Conservation (phyloP, 2,888 invertebrate species). For the Protophormia terraenovae region DNA sequence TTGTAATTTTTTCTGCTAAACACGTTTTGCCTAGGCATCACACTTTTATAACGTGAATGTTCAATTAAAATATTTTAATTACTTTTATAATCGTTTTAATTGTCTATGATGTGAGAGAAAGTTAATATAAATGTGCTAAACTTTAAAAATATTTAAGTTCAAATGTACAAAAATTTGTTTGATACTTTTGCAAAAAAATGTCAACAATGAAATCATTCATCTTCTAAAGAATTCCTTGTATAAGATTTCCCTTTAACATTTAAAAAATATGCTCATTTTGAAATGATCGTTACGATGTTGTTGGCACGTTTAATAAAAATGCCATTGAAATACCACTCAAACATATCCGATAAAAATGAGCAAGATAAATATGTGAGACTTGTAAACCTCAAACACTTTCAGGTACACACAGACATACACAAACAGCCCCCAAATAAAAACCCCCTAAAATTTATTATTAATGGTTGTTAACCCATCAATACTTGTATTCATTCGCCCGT, state of each 20-base stretch:
- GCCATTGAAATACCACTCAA: not conserved
- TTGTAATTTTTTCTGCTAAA: too few species aligned
- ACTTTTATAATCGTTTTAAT: not conserved
- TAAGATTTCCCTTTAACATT: not conserved
- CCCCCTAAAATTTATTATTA: not conserved
- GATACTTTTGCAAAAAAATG: not conserved
- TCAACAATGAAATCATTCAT: not conserved
- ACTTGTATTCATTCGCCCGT: not conserved
- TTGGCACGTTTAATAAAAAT: not conserved
- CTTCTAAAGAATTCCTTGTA: not conserved
- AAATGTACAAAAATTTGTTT: not conserved
- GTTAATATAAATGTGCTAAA: not conserved
- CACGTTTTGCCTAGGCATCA: too few species aligned
- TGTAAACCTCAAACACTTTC: not conserved
- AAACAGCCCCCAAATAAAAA: not conserved
- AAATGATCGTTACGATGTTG: not conserved
- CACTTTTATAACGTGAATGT: too few species aligned
- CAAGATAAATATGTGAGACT: not conserved
- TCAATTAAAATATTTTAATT: not conserved
- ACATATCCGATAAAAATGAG: constrained; percentile 8
- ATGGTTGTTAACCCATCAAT: constrained; percentile 12
- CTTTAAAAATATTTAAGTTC: not conserved
- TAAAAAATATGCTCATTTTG: not conserved
- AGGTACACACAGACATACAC: not conserved
- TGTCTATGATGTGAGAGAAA: not conserved